Conservation (phyloP, 2,113 vertebrate genomes). For the Hemiprocne comata region DNA sequence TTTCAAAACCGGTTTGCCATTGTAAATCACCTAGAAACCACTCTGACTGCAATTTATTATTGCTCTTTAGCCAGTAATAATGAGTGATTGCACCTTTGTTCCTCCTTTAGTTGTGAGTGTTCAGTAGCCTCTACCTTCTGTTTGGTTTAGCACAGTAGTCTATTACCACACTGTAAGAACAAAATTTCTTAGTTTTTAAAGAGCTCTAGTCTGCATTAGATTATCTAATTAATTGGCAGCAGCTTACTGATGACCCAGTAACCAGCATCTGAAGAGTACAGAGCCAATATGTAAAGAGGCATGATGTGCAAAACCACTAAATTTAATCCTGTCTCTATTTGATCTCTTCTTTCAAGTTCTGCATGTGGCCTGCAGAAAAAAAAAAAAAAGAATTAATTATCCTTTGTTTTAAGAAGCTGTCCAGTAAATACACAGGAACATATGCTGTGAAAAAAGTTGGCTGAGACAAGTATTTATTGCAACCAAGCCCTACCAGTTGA, state of each 20-base stretch:
- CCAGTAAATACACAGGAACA: neutral
- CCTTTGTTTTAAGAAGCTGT: neutral
- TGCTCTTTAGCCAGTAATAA: neutral
- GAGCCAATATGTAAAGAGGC: neutral
- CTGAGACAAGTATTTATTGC: neutral
- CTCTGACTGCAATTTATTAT: neutral
- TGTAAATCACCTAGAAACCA: neutral
- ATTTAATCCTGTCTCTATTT: neutral
- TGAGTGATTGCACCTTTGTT: neutral
- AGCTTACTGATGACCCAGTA: neutral
- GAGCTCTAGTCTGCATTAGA: neutral
- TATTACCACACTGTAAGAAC: neutral
- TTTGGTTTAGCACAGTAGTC: neutral
- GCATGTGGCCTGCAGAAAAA: neutral
- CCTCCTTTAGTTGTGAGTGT: neutral
- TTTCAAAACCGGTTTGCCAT: neutral
- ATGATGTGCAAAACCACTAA: neutral
- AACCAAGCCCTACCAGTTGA: neutral
- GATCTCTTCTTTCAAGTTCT: neutral
- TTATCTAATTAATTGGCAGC: neutral
- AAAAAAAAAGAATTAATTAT: neutral
- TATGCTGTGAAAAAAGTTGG: neutral
- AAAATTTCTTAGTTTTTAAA: neutral
- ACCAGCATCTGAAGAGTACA: neutral
- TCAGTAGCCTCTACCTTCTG: neutral